Evolutionary conservation across 2,888 invertebrate species (phyloP).

Genomic region (Andrena bicolor): DNA sequence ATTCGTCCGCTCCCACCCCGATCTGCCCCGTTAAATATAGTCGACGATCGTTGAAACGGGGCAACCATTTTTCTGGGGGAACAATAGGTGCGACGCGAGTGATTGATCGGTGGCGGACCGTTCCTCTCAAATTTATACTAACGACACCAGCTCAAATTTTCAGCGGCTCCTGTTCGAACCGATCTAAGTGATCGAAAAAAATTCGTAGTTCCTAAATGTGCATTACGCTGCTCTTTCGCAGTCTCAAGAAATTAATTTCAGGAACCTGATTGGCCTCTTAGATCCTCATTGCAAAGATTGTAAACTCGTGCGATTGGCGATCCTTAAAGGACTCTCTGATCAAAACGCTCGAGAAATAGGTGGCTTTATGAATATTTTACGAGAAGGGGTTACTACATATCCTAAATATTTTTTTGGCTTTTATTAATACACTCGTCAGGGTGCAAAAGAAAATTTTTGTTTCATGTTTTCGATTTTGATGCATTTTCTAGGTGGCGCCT

Average conservation of each 20-base stretch:
- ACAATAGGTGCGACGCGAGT: conserved; percentile 48
- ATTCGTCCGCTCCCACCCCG: conserved; percentile 30
- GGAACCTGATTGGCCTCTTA: background rate
- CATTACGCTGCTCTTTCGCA: no score
- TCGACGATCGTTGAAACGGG: conserved; percentile 43
- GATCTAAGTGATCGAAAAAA: background rate
- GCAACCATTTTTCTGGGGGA: conserved; percentile 48
- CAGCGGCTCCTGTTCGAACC: background rate
- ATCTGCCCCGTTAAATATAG: conserved; percentile 45
- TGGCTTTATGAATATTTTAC: no score
- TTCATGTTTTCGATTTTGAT: no score
- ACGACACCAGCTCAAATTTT: conserved; percentile 5
- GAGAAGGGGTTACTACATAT: no score
- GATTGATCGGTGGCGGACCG: conserved; percentile 36
- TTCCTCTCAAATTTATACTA: conserved; percentile 20
- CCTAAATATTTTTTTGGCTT: no score
- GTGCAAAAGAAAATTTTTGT: no score
- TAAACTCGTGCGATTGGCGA: no score
- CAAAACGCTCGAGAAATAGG: no score
- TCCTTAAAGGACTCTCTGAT: no score
- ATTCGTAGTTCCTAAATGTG: background rate
- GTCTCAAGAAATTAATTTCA: background rate
- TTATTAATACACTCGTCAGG: no score
- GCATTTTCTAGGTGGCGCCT: no score
- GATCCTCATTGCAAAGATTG: no score